phyloP scores from a whole-genome alignment of 2,797 vertebrate species.

The Manis javanica region DNA sequence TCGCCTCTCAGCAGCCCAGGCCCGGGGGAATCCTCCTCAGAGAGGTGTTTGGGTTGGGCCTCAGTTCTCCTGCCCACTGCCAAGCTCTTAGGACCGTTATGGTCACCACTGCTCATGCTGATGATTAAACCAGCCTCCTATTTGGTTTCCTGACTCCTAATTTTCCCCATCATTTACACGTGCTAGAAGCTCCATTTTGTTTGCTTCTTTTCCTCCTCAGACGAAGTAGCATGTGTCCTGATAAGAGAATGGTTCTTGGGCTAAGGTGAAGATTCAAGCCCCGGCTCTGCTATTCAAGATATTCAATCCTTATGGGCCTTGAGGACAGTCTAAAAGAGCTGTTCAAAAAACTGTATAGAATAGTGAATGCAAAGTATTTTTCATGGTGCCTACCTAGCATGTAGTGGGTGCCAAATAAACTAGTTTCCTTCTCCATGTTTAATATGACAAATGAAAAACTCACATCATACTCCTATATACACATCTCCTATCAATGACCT shows the following conservation, averaged over 20 bases:
- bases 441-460: neutral
- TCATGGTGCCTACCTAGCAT: neutral
- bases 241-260: neutral
- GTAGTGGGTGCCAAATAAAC: neutral
- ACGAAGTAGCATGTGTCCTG: neutral
- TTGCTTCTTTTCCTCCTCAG: neutral
- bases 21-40: too few species aligned
- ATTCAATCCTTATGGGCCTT: neutral
- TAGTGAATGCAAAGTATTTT: neutral
- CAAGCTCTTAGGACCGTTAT: neutral
- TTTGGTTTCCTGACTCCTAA: neutral
- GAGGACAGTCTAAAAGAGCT: neutral
- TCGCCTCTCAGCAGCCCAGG: neutral
- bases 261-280: neutral
- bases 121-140: neutral
- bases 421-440: neutral
- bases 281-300: neutral
- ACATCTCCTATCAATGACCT: neutral
- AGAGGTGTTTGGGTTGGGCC: neutral
- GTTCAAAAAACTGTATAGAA: neutral
- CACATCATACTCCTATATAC: accelerated
- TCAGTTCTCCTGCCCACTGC: neutral
- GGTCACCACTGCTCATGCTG: neutral
- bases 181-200: neutral
- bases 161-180: neutral